Percentiles rank a stretch among this genome's conserved stretches.
Evolutionary conservation across 2,888 invertebrate species (phyloP).

Genomic region (Nomada lathburiana): DNA sequence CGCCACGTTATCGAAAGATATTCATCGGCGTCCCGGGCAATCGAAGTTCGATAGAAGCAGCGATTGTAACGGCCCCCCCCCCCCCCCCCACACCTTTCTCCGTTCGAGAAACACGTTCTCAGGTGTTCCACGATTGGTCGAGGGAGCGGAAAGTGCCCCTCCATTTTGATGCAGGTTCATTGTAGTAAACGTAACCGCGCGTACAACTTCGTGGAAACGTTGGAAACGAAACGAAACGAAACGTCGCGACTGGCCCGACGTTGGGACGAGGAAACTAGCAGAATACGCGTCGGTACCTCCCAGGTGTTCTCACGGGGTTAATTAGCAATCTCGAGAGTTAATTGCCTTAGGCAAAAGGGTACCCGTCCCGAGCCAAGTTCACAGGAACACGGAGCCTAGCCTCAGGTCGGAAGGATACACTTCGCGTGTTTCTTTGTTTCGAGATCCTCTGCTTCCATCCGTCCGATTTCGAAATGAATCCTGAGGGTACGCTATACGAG

Average conservation of each 20-base stretch:
- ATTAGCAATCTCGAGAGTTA: constrained; percentile 78
- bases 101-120: constrained; percentile 68
- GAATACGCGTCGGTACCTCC: constrained; percentile 65
- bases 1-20: constrained; percentile 19
- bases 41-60: constrained; percentile 55
- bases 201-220: constrained; percentile 12
- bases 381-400: constrained; percentile 46
- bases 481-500: not conserved
- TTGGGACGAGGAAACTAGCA: constrained; percentile 60
- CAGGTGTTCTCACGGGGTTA: constrained; percentile 77
- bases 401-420: constrained; percentile 24
- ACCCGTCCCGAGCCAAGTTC: constrained; percentile 57
- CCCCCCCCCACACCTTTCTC: constrained; percentile 74
- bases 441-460: constrained; percentile 13
- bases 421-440: constrained; percentile 45
- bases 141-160: constrained; percentile 65
- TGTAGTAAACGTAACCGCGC: constrained; percentile 41
- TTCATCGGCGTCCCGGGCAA: constrained; percentile 14
- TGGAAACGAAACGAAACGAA: constrained; percentile 34
- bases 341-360: constrained; percentile 70
- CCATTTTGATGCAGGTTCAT: constrained; percentile 34
- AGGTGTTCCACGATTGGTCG: constrained; percentile 71
- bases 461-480: not conserved
- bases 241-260: constrained; percentile 19
- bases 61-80: constrained; percentile 75